Evolutionary conservation across 2,888 invertebrate genomes (phyloP).

Genomic region (Ectemnius lituratus): DNA sequence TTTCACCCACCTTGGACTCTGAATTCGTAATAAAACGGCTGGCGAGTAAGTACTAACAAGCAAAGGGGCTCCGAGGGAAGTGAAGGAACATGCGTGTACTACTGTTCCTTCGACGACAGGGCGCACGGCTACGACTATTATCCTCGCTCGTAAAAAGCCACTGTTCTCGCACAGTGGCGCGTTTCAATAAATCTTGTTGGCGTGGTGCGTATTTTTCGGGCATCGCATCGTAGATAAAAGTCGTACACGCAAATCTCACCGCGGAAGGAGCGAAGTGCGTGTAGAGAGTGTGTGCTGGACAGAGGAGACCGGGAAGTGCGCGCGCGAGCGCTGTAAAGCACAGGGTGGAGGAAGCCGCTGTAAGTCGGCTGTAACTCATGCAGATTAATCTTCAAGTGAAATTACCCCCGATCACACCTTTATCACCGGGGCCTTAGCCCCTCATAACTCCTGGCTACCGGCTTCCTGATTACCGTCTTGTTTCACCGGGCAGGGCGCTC

Average conservation of each 20-base stretch:
- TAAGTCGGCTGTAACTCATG: slow-evolving; percentile 46
- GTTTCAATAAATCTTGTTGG: too few species aligned
- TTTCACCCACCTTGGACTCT: too few species aligned
- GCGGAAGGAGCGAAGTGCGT: slow-evolving; percentile 5
- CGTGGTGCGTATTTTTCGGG: not conserved
- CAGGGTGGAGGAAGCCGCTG: slow-evolving; percentile 26
- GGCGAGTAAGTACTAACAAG: too few species aligned
- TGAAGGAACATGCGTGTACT: too few species aligned
- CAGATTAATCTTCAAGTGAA: slow-evolving; percentile 48
- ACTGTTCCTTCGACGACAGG: too few species aligned
- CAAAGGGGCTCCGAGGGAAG: too few species aligned
- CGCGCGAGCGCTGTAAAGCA: slow-evolving; percentile 36
- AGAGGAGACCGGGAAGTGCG: slow-evolving; percentile 10
- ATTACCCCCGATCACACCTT: slow-evolving; percentile 42
- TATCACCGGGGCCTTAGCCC: slow-evolving; percentile 31
- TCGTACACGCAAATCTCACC: not conserved
- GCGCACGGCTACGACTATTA: too few species aligned
- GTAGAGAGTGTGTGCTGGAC: not conserved
- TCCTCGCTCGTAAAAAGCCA: too few species aligned
- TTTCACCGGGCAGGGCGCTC: too few species aligned
- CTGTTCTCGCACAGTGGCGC: too few species aligned
- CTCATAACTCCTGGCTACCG: slow-evolving; percentile 25
- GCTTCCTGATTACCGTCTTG: slow-evolving; percentile 16
- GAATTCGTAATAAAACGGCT: too few species aligned
- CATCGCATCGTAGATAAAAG: not conserved